Base-by-base conservation (phyloP, 2,113 vertebrate species). In the Vulpes ferrilata region DNA sequence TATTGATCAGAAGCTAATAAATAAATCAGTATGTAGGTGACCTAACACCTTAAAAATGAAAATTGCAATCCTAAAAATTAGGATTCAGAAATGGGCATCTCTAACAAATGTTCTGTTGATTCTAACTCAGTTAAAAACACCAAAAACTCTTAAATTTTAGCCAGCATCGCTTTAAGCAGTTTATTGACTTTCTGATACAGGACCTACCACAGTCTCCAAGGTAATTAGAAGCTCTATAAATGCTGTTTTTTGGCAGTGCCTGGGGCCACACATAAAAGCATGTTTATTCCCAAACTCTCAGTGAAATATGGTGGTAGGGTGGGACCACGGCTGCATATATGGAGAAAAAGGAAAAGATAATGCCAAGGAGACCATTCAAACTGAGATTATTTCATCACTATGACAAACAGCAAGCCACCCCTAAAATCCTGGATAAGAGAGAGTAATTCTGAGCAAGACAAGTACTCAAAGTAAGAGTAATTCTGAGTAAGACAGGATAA, bases 161-260 rank as follows among this genome's bases (percentile, higher is more conserved):
- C 64, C 95, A 92, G 84, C 79, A 85, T 35, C 0, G 19, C 90
- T 92, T 92, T 84, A 71, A 96, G 74, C 27, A 32, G 74, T 95
- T 95, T 95, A 97, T 92, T 97, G 97, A 84, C 84, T 90, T 76
- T 57, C 57, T 78, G 76, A 96, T 92, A 84, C 35, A 90, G 84
- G 97, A 98, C 97, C 98, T 88, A 97, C 97, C 97, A 55, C 98
- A 96, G 92, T n/a, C 94, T 97, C 85, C 88, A 71, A 89, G 76
- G 95, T 96, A 97, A 98, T 97, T 96, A 95, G 95, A 97, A 90
- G 80, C 80, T 92, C 96, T 53, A 60, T 92, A 93, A 98, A 96
- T 88, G 97, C 96, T 98, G 90, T 43, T 97, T 96, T 96, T 97
- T 96, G 97, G 98, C 97, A 96, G 59, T 79, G 80, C 90, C 87